Base-by-base conservation (phyloP, 2,888 invertebrate genomes). In the Lithophane ornitopus region DNA sequence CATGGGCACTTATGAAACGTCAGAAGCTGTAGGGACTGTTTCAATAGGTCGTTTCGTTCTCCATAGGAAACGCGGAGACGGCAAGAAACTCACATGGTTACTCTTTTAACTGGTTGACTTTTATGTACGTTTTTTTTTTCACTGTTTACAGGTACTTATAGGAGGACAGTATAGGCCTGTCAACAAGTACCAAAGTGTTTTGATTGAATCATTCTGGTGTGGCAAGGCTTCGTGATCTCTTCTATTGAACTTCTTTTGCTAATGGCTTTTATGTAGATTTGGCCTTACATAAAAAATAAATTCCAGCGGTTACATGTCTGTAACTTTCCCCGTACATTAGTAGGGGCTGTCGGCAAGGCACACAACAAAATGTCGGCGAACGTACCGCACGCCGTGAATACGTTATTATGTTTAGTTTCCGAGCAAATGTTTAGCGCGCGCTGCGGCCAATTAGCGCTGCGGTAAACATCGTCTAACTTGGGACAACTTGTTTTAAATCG, bases 401-500 rank as follows among this genome's bases (percentile, higher is more conserved):
- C 91, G 88, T 90, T 90, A 92, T 90, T 88, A 82, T 87, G 89
- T 86, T 90, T 87, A 82, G 88, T 89, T 91, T 89, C 85, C 87
- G 82, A 85, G 87, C 88, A 89, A 91, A 91, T 92, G 89, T 92
- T 91, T 91, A 91, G 91, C 87, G 89, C 86, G 89, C 89, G 84
- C 88, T 87, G 89, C 82, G 90, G 85, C 85, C 86, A 89, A 91
- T 91, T 91, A 90, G 80, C 80, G 74, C 72, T 86, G 84, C 83
- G 81, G 85, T 85, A 81, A 87, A 85, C 84, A 87, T 81, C 34
- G 65, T 68, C 79, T 69, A 79, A 84, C 85, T 86, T 41, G 52
- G 49, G 19, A 65, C 54, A 34, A 72, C 41, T 63, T 77, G 63
- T 81, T 76, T 62, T 52, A 56, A 62, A 71, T 68, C 54, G 59